These are phyloP conservation scores for Lissocephala sabroskyi DNA, from an alignment of 2,888 invertebrate genomes.

Conservation along the genomic window DNA sequence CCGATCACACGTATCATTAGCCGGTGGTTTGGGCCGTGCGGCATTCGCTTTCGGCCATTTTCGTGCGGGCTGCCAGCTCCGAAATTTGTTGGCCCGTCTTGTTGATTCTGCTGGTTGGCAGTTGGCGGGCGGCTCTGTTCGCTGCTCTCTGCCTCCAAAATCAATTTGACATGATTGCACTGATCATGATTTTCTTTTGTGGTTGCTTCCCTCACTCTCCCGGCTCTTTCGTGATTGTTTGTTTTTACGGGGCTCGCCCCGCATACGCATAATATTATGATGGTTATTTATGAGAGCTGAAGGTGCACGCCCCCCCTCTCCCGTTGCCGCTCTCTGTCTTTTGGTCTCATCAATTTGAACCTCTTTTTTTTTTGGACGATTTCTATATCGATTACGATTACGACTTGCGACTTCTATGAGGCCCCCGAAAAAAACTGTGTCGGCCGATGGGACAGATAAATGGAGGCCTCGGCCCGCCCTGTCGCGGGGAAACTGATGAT, in stretches of 20 bases:
- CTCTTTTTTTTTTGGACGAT: too few species aligned
- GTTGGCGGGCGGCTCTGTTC: constrained; percentile 8
- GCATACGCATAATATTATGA: constrained; percentile 36
- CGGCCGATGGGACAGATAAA: constrained; percentile 31
- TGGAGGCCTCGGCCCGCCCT: constrained; percentile 40
- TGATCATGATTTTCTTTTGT: constrained; percentile 49
- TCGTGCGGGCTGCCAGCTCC: constrained; percentile 14
- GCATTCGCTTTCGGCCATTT: constrained; percentile 16
- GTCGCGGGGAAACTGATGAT: constrained; percentile 58
- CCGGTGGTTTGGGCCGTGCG: constrained; percentile 6
- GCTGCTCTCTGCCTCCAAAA: constrained; percentile 32
- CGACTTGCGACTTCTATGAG: neutral
- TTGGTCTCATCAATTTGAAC: too few species aligned
- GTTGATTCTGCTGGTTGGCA: constrained; percentile 2
- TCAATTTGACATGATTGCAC: constrained; percentile 64
- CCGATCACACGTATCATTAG: constrained; percentile 29
- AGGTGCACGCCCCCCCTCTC: too few species aligned
- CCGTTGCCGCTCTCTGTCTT: constrained; percentile 6
- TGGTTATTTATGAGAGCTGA: constrained; percentile 45
- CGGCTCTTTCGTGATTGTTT: constrained; percentile 20
- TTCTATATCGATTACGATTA: too few species aligned
- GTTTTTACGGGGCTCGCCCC: constrained; percentile 31
- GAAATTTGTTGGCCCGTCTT: neutral
- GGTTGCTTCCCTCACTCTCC: constrained; percentile 25
- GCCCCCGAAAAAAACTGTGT: constrained; percentile 6